A percentile compares a stretch with the other conserved stretches of the same genome.
Conservation (phyloP, 2,113 vertebrate genomes). For the Pomatostomus ruficeps region DNA sequence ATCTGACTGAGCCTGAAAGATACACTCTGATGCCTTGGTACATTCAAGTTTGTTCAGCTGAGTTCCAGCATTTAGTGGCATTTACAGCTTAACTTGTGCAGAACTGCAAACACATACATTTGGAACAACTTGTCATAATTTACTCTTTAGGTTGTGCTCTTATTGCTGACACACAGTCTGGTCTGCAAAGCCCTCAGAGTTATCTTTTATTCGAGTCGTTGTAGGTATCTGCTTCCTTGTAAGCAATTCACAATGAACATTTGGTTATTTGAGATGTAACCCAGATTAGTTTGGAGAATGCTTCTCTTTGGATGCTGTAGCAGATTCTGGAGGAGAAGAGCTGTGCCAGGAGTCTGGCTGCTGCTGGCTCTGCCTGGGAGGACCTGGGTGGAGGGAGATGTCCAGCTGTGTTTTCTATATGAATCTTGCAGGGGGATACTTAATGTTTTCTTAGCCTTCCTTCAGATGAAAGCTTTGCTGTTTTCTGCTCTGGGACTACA, state of each 20-base stretch:
- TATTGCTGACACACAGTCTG: background rate
- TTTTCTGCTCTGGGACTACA: background rate
- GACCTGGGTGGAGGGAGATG: background rate
- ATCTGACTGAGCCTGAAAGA: background rate
- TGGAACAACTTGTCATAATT: conserved; percentile 3
- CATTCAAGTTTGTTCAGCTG: background rate
- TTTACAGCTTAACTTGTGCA: background rate
- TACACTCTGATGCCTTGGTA: background rate
- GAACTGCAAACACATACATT: background rate
- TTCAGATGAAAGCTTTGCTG: background rate
- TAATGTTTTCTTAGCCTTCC: background rate
- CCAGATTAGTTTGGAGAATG: background rate
- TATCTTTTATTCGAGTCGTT: background rate
- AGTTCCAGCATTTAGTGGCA: background rate
- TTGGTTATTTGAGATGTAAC: conserved; percentile 17
- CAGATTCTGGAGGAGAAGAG: background rate
- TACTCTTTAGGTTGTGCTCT: conserved; percentile 10
- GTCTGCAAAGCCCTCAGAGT: conserved; percentile 28
- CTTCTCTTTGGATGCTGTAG: conserved; percentile 16
- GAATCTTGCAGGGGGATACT: background rate
- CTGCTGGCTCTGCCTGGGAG: background rate
- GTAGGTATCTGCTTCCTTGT: conserved; percentile 7
- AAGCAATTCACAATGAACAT: background rate
- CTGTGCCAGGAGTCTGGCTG: background rate
- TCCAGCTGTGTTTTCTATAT: rapidly evolving